A percentile compares a stretch with the other conserved stretches of the same genome.
phyloP scores from a whole-genome alignment of 2,888 invertebrate genomes.

The Trichopoda pennipes region DNA sequence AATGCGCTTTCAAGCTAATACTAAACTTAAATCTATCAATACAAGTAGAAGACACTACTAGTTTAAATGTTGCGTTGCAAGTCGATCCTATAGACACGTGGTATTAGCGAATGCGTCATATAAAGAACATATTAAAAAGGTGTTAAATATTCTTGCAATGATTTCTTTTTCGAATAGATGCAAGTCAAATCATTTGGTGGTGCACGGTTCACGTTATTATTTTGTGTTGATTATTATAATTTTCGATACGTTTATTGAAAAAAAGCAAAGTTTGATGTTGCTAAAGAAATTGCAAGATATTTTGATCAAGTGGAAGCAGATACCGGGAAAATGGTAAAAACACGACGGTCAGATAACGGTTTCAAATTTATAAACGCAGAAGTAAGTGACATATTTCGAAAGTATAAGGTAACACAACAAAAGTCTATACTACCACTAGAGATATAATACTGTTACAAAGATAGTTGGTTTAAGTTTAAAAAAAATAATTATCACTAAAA shows the following conservation, averaged over 20 bases:
- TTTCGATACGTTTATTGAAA: constrained; percentile 51
- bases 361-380: constrained; percentile 71
- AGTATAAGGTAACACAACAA: constrained; percentile 40
- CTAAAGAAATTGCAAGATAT: constrained; percentile 37
- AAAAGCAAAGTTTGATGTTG: constrained; percentile 64
- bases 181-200: constrained; percentile 66
- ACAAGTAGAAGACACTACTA: constrained; percentile 28
- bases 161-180: constrained; percentile 69
- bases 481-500: too few relatives aligned
- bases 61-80: constrained; percentile 10
- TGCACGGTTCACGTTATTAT: constrained; percentile 67
- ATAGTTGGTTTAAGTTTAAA: too few relatives aligned
- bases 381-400: constrained; percentile 61
- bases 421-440: constrained; percentile 70
- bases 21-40: not conserved
- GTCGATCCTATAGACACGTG: constrained; percentile 64
- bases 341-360: constrained; percentile 72
- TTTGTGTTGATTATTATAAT: constrained; percentile 68
- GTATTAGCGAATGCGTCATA: constrained; percentile 71
- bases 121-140: constrained; percentile 64
- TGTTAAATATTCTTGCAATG: constrained; percentile 57
- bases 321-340: constrained; percentile 66
- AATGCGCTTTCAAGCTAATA: not conserved
- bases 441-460: too few relatives aligned
- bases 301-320: constrained; percentile 69